These are phyloP conservation scores for Psylliodes chrysocephalus DNA, from an alignment of 2,888 invertebrate genomes.

Conservation along the genomic window DNA sequence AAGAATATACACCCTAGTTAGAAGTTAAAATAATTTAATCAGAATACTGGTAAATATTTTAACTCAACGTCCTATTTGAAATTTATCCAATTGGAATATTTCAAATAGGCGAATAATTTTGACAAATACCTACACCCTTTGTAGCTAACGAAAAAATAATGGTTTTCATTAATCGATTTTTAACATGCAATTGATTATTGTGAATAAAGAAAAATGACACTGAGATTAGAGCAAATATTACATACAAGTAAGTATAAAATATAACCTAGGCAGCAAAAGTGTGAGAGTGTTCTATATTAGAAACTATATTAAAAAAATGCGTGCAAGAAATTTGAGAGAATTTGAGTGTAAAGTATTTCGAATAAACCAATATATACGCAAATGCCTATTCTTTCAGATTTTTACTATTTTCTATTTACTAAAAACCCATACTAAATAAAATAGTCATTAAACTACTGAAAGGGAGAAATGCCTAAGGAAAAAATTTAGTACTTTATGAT, in stretches of 20 bases:
- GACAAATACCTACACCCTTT: slow-evolving; percentile 15
- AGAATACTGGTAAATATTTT: neutral
- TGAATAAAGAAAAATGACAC: slow-evolving; percentile 47
- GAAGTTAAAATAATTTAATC: neutral
- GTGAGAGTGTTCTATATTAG: slow-evolving; percentile 57
- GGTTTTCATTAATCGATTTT: neutral
- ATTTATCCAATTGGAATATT: neutral
- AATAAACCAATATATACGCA: slow-evolving; percentile 25
- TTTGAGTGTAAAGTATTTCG: slow-evolving; percentile 19
- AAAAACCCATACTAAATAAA: too few species aligned
- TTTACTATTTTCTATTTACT: too few species aligned
- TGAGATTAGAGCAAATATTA: slow-evolving; percentile 55
- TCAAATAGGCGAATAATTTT: neutral
- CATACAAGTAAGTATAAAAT: slow-evolving; percentile 52
- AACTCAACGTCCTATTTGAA: neutral
- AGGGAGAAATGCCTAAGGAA: too few species aligned
- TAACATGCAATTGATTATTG: slow-evolving; percentile 28
- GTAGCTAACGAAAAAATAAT: slow-evolving; percentile 13
- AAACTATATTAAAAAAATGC: slow-evolving; percentile 58
- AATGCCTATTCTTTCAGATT: too few species aligned
- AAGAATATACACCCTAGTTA: slow-evolving; percentile 2
- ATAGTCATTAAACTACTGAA: too few species aligned
- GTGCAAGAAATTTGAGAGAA: slow-evolving; percentile 46
- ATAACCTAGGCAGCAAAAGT: slow-evolving; percentile 50
- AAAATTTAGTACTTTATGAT: too few species aligned